Evolutionary conservation across 2,797 vertebrate species (phyloP).

Genomic region (Loriculus beryllinus): DNA sequence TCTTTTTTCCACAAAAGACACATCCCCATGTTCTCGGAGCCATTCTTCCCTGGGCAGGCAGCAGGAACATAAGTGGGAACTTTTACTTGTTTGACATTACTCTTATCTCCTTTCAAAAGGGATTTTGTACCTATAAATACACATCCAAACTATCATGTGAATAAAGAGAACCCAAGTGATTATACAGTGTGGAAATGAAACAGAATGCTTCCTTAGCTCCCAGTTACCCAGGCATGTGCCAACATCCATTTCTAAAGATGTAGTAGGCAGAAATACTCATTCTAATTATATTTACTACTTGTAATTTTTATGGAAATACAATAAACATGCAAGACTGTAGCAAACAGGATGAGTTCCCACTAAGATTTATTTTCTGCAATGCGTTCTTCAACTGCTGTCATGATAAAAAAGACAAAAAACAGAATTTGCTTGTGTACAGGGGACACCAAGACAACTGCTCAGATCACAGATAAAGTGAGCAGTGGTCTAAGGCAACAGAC

Average conservation of each 20-base stretch:
- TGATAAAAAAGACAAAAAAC: not conserved
- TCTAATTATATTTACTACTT: not conserved
- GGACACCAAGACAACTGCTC: not conserved
- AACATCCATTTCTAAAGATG: not conserved
- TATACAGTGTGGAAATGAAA: not conserved
- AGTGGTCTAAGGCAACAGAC: not conserved
- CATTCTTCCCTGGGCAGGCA: not conserved
- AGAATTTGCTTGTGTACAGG: not conserved
- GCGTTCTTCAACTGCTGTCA: not conserved
- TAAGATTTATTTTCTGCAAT: not conserved
- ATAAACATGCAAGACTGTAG: not conserved
- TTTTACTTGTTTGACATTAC: not conserved
- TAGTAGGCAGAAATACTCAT: not conserved
- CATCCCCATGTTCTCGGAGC: not conserved
- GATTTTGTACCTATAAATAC: slow-evolving; percentile 43
- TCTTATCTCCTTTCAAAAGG: slow-evolving; percentile 5
- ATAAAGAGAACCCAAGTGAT: slow-evolving; percentile 27
- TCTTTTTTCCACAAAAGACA: slow-evolving; percentile 17
- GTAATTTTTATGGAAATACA: not conserved
- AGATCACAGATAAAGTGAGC: not conserved
- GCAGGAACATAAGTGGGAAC: not conserved
- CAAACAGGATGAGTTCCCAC: not conserved
- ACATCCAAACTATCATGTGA: not conserved
- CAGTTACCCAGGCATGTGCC: fast-evolving
- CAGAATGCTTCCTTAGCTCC: not conserved